These are phyloP conservation scores for Dermolepida albohirtum DNA, from an alignment of 2,888 invertebrate species.

Conservation along the genomic window DNA sequence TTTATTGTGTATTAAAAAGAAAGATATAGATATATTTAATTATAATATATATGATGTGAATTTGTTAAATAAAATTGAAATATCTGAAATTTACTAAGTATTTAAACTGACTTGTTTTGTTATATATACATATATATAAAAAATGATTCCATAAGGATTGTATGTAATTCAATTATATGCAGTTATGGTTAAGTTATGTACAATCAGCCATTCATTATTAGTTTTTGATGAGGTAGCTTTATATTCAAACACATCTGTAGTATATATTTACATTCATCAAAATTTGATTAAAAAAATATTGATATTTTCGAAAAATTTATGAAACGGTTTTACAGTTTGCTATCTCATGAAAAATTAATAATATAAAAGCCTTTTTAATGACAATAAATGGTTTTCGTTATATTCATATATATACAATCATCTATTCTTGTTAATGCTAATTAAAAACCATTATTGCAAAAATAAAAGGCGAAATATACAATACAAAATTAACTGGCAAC, in stretches of 20 bases:
- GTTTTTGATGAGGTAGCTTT: too few relatives aligned
- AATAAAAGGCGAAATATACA: slow-evolving; percentile 9
- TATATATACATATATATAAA: too few relatives aligned
- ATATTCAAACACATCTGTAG: too few relatives aligned
- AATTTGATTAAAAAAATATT: neutral
- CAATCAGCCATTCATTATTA: neutral
- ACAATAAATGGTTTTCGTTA: slow-evolving; percentile 12
- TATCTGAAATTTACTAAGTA: slow-evolving; percentile 13
- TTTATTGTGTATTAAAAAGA: slow-evolving; percentile 41
- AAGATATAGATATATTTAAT: slow-evolving; percentile 29
- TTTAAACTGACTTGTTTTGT: slow-evolving; percentile 9
- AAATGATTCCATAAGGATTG: neutral
- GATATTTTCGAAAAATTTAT: neutral
- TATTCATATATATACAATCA: neutral
- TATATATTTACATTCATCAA: too few relatives aligned
- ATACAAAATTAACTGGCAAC: slow-evolving; percentile 5
- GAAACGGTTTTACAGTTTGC: neutral
- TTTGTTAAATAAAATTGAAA: slow-evolving; percentile 37
- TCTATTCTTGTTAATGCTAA: neutral
- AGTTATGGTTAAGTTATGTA: neutral
- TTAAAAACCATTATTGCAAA: slow-evolving; percentile 1
- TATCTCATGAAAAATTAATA: neutral
- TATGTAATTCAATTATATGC: too few relatives aligned
- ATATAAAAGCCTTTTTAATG: slow-evolving; percentile 9
- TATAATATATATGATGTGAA: slow-evolving; percentile 32